Evolutionary conservation across 2,797 vertebrate genomes (phyloP).

Genomic region (Adrianichthys oophorus): DNA sequence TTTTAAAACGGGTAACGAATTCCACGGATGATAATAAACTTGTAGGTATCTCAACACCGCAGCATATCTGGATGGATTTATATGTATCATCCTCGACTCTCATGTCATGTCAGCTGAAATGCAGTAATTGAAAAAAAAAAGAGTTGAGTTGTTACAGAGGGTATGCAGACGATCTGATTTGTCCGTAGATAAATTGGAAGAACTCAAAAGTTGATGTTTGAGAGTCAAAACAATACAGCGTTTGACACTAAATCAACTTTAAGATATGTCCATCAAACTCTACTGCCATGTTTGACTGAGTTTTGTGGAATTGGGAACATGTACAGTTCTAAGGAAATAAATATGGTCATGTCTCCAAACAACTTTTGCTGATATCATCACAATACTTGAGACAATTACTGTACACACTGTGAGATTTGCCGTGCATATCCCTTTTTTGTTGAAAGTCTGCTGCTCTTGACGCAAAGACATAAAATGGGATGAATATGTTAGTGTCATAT

Average conservation of each 20-base stretch:
- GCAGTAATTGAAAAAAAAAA: constrained; percentile 27
- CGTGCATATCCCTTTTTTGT: constrained; percentile 43
- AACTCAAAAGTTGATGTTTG: constrained; percentile 38
- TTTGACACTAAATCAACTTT: constrained; percentile 29
- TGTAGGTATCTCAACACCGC: constrained; percentile 25
- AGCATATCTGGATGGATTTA: background rate
- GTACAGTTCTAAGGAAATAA: constrained; percentile 25
- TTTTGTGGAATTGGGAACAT: constrained; percentile 20
- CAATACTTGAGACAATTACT: constrained; percentile 40
- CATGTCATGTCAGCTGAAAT: constrained; percentile 40
- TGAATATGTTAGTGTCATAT: constrained; percentile 76
- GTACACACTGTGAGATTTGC: constrained; percentile 29
- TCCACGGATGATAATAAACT: constrained; percentile 48
- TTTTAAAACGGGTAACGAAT: constrained; percentile 45
- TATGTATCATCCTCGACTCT: constrained; percentile 19
- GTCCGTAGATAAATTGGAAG: constrained; percentile 70
- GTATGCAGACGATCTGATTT: constrained; percentile 74
- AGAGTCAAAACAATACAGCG: constrained; percentile 35
- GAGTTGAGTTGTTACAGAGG: constrained; percentile 60
- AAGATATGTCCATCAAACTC: constrained; percentile 28
- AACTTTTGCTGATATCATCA: constrained; percentile 24
- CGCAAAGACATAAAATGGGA: constrained; percentile 64
- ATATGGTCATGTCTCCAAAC: constrained; percentile 22
- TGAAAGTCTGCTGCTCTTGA: constrained; percentile 36
- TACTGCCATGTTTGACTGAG: constrained; percentile 14